phyloP scores from a whole-genome alignment of 2,113 vertebrate species.

The Poicephalus meyeri region DNA sequence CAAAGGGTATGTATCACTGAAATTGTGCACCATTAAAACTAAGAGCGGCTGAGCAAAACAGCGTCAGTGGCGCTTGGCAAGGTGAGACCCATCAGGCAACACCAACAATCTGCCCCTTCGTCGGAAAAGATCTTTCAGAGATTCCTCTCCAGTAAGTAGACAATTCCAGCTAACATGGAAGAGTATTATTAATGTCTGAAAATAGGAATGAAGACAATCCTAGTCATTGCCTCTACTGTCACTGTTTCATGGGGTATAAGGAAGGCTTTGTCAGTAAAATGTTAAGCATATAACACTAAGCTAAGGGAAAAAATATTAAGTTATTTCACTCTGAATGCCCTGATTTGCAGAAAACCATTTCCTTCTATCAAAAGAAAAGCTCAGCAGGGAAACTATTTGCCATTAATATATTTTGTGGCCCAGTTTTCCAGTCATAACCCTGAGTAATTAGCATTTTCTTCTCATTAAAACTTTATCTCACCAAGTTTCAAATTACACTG shows the following conservation, averaged over 20 bases:
- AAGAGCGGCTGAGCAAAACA: background rate
- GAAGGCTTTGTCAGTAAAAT: background rate
- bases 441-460: background rate
- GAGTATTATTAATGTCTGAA: background rate
- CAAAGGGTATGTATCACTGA: background rate
- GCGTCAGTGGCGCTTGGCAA: background rate
- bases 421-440: background rate
- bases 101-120: background rate
- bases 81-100: background rate
- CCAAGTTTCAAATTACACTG: background rate
- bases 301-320: background rate
- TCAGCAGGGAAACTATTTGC: background rate
- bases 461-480: background rate
- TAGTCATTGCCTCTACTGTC: too few species aligned
- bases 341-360: background rate
- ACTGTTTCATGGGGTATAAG: background rate
- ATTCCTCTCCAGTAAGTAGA: background rate
- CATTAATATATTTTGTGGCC: background rate
- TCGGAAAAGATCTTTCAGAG: background rate
- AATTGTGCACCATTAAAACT: background rate
- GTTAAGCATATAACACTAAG: background rate
- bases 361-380: background rate
- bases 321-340: background rate
- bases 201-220: background rate
- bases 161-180: too few species aligned